Base-by-base conservation (phyloP, 2,888 invertebrate species). In the Hoplodrina blanda region DNA sequence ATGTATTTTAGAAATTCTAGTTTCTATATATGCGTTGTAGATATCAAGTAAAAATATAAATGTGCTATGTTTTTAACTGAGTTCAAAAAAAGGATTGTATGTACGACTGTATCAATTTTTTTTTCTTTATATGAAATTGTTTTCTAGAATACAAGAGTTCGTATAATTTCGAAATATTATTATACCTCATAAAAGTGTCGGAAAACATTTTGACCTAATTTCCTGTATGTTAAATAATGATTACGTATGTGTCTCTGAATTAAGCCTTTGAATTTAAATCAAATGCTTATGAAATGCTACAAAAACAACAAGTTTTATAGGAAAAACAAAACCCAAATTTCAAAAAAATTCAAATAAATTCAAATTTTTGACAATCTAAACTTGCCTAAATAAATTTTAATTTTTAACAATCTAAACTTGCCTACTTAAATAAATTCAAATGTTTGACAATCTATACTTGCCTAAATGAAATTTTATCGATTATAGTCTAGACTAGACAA, bases 381-480 rank as follows among this genome's bases (percentile, higher is more conserved):
- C 44, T 63, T 20, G 15, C 7, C 55, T 59, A 5, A 37, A n/a
- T n/a, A n/a, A n/a, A 53, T 62, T 57, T 19, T 50, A 37, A 25
- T 25, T 25, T 56, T 61, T 2, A 41, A 37, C 30, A 30, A 25
- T 33, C 33, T 80, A 69, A 37, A 30, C 44, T 63, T 20, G 15
- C 7, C 55, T 59, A 5, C n/a, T 25, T 25, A 25, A 25, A 25
- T 25, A 25, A 25, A 25, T 25, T 25, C 25, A 25, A 25, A 25
- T 25, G 1, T 56, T 61, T 2, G 41, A 37, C 30, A 30, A 25
- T 33, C 33, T 80, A 69, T 30, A 30, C 44, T 63, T 20, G 15
- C 7, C 55, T 59, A 5, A 37, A n/a, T n/a, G n/a, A n/a, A n/a
- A 53, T 62, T 57, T 19, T 50, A 37, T 44, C 52, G 63, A 67